A percentile compares a stretch with the other conserved stretches of the same genome.
Conservation (phyloP, 2,113 vertebrate species). For the Chlamydotis undulata region DNA sequence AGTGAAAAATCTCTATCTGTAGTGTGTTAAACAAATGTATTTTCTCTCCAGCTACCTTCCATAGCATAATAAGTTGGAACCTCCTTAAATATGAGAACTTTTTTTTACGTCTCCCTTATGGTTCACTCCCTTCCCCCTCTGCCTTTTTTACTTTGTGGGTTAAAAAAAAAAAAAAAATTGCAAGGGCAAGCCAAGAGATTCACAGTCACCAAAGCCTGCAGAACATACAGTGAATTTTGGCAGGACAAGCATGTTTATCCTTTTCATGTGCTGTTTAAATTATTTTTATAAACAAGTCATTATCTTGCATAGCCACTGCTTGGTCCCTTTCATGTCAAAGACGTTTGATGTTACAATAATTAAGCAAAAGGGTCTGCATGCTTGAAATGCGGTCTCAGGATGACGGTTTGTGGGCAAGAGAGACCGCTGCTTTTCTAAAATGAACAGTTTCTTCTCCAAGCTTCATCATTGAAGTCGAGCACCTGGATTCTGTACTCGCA, state of each 20-base stretch:
- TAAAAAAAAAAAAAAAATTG: not conserved
- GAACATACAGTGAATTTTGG: constrained; percentile 48
- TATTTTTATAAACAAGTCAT: constrained; percentile 63
- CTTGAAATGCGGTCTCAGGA: constrained; percentile 1
- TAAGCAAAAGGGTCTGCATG: constrained; percentile 45
- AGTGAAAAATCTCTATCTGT: not conserved
- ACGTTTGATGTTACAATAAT: constrained; percentile 58
- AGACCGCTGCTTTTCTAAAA: constrained; percentile 12
- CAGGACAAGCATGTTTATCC: constrained; percentile 50
- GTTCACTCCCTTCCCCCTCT: not conserved
- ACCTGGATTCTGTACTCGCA: not conserved
- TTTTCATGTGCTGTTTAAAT: constrained; percentile 59
- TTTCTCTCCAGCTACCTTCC: constrained; percentile 3
- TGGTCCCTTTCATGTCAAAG: constrained; percentile 49
- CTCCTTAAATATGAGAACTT: not conserved
- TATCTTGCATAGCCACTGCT: constrained; percentile 66
- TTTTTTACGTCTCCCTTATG: not conserved
- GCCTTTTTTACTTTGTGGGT: not conserved
- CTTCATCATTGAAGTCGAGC: not conserved
- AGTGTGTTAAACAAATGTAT: not conserved
- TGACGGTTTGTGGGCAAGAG: constrained; percentile 11
- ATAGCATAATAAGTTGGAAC: not conserved
- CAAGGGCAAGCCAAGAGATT: constrained; percentile 41
- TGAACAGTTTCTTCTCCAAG: not conserved
- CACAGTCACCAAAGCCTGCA: constrained; percentile 12